Evolutionary conservation across 2,797 vertebrate genomes (phyloP).

Genomic region (Crossoptilon crossoptilon): DNA sequence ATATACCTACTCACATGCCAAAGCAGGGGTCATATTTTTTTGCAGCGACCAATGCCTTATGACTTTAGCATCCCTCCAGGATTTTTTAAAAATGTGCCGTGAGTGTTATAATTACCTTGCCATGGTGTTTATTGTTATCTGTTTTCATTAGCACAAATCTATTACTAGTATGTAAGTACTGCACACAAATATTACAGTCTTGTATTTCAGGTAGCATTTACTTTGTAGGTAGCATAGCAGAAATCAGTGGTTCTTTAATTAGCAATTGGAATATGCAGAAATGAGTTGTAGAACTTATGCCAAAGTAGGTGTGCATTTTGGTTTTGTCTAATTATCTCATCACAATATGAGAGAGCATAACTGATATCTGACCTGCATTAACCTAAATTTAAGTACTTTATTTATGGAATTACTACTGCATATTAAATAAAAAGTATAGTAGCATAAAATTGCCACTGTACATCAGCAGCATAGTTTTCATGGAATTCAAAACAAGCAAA

Average conservation of each 20-base stretch:
- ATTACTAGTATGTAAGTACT: background rate
- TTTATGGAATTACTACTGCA: background rate
- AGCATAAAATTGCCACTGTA: background rate
- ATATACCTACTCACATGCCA: background rate
- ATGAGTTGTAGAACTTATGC: background rate
- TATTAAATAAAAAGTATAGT: background rate
- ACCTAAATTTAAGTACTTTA: background rate
- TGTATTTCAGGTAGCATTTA: too few species aligned
- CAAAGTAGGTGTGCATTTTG: fast-evolving
- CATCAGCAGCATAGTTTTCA: background rate
- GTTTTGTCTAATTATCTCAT: background rate
- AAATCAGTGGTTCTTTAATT: background rate
- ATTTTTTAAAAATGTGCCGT: background rate
- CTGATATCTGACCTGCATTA: background rate
- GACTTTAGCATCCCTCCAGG: fast-evolving
- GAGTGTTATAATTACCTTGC: background rate
- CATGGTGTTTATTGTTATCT: too few species aligned
- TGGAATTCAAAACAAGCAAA: background rate
- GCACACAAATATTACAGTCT: too few species aligned
- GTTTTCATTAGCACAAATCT: background rate
- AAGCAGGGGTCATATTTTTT: background rate
- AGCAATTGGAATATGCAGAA: background rate
- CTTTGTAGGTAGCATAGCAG: too few species aligned
- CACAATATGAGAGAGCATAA: fast-evolving
- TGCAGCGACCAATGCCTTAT: background rate